These are phyloP conservation scores for Sturnus vulgaris DNA, from an alignment of 2,113 vertebrate genomes.

Conservation along the genomic window DNA sequence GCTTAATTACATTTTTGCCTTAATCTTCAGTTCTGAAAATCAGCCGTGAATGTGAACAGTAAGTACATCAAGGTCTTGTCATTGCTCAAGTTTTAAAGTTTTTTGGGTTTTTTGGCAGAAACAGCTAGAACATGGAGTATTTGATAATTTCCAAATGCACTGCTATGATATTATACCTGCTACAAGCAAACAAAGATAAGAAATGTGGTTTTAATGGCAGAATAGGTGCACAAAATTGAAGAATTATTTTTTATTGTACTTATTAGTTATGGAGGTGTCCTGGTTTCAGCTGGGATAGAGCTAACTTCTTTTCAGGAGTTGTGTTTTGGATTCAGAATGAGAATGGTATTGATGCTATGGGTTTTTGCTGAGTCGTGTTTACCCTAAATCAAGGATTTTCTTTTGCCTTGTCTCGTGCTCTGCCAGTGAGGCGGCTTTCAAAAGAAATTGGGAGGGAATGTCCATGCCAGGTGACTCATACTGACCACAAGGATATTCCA, in stretches of 20 bases:
- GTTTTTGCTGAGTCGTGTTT: fast-evolving
- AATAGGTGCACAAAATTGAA: not conserved
- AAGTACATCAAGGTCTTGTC: not conserved
- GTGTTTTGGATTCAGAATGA: not conserved
- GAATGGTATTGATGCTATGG: not conserved
- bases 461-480: not conserved
- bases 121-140: not conserved
- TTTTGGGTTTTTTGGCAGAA: not conserved
- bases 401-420: not conserved
- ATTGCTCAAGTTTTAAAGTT: not conserved
- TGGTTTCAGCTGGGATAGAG: not conserved
- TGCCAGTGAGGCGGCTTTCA: not conserved
- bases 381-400: not conserved
- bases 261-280: not conserved
- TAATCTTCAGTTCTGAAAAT: not conserved
- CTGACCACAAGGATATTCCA: not conserved
- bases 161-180: not conserved
- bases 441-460: not conserved
- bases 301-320: not conserved
- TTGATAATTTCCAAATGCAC: not conserved
- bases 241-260: not conserved
- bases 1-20: not conserved
- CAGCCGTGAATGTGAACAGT: not conserved
- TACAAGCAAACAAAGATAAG: not conserved
- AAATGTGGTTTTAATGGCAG: not conserved